A percentile compares a stretch with the other conserved stretches of the same genome.
phyloP scores from a whole-genome alignment of 2,797 vertebrate genomes.

The Cyclura pinguis region DNA sequence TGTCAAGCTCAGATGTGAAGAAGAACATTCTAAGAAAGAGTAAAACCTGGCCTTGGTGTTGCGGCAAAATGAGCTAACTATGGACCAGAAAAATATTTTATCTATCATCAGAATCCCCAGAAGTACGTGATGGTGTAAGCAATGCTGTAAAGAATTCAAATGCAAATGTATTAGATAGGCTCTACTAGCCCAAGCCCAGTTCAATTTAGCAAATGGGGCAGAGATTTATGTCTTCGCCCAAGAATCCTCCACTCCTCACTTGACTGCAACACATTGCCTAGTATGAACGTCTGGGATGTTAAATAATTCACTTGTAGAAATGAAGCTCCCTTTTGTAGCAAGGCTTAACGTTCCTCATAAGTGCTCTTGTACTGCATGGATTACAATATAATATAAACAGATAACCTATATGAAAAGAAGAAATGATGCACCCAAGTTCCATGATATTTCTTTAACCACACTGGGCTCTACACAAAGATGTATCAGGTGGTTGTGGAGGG shows the following conservation, averaged over 20 bases:
- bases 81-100: not conserved
- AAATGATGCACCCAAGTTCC: not conserved
- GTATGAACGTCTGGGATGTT: not conserved
- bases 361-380: not conserved
- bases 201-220: not conserved
- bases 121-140: not conserved
- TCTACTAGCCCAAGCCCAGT: not conserved
- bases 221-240: not conserved
- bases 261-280: not conserved
- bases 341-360: conserved; percentile 20
- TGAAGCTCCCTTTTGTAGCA: not conserved
- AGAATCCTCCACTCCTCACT: not conserved
- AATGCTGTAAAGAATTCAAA: not conserved
- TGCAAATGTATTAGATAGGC: not conserved
- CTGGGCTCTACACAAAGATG: not conserved
- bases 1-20: not conserved
- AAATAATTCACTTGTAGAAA: not conserved
- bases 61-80: not conserved
- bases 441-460: not conserved
- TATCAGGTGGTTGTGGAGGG: not conserved
- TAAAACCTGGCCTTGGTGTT: not conserved
- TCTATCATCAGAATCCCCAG: not conserved
- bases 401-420: too few species aligned
- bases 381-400: not conserved
- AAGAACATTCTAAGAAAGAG: not conserved